Conservation (phyloP, 2,888 invertebrate species). For the Agrotis segetum region DNA sequence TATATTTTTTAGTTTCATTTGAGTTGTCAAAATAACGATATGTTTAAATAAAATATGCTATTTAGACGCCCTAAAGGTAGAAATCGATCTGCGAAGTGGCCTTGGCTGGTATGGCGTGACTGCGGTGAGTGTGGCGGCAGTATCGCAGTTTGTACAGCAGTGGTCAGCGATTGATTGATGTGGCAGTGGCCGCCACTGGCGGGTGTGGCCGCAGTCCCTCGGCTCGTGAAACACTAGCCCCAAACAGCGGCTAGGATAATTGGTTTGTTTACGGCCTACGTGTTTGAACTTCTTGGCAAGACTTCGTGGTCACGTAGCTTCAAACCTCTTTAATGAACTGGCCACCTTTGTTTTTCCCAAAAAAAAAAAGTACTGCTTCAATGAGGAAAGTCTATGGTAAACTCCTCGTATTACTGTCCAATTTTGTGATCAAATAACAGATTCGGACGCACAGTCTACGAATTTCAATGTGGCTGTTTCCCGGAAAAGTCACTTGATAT, state of each 20-base stretch:
- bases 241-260: constrained; percentile 62
- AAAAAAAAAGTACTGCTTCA: constrained; percentile 6
- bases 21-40: neutral
- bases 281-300: constrained; percentile 41
- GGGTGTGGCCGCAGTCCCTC: constrained; percentile 66
- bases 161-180: constrained; percentile 73
- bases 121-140: constrained; percentile 54
- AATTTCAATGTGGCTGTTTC: constrained; percentile 17
- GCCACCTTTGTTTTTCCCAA: neutral
- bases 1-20: neutral
- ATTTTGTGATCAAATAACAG: constrained; percentile 20
- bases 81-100: constrained; percentile 55
- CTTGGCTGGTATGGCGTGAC: constrained; percentile 60
- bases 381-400: constrained; percentile 13
- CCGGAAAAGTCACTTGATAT: constrained; percentile 6
- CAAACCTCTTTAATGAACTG: constrained; percentile 24
- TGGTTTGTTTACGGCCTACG: constrained; percentile 65
- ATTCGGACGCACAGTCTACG: constrained; percentile 1
- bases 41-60: constrained; percentile 35
- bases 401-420: constrained; percentile 12
- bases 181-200: constrained; percentile 57
- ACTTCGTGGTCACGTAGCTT: constrained; percentile 25
- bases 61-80: constrained; percentile 43
- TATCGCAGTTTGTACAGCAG: constrained; percentile 66
- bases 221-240: constrained; percentile 51